phyloP scores from a whole-genome alignment of 2,797 vertebrate species.

The Muscicapa striata region DNA sequence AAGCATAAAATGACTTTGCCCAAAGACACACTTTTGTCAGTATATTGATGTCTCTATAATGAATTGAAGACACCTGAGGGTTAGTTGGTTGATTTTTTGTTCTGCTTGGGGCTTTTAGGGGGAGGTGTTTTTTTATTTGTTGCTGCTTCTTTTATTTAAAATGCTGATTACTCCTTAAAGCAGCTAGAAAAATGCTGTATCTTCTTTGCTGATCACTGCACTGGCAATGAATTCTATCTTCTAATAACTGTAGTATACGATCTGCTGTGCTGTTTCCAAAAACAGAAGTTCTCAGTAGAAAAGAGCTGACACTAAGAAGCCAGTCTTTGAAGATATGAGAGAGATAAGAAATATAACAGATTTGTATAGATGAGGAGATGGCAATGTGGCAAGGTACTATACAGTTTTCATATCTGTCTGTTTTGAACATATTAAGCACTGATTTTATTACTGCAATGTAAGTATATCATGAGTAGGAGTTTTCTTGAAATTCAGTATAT shows the following conservation, averaged over 20 bases:
- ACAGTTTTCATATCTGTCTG: conserved; percentile 31
- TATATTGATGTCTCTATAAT: neutral
- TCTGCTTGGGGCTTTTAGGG: neutral
- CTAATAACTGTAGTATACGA: neutral
- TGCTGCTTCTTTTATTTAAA: neutral
- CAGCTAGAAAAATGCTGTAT: neutral
- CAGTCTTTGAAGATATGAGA: neutral
- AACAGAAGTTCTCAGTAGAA: neutral
- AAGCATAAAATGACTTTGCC: conserved; percentile 35
- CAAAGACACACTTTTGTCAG: neutral
- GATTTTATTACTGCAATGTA: conserved; percentile 65
- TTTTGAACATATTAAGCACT: conserved; percentile 61
- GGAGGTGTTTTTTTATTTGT: neutral
- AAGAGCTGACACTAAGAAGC: neutral
- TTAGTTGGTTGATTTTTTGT: neutral
- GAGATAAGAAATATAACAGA: neutral
- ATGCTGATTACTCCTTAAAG: neutral
- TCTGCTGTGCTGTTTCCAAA: conserved; percentile 3
- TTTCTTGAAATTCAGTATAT: conserved; percentile 83
- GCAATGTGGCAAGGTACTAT: neutral
- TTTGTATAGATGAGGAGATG: neutral
- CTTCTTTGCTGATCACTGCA: neutral
- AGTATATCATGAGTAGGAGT: conserved; percentile 77
- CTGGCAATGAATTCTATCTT: neutral
- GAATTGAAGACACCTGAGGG: neutral